Conservation (phyloP, 2,113 vertebrate species). For the Caracal caracal region DNA sequence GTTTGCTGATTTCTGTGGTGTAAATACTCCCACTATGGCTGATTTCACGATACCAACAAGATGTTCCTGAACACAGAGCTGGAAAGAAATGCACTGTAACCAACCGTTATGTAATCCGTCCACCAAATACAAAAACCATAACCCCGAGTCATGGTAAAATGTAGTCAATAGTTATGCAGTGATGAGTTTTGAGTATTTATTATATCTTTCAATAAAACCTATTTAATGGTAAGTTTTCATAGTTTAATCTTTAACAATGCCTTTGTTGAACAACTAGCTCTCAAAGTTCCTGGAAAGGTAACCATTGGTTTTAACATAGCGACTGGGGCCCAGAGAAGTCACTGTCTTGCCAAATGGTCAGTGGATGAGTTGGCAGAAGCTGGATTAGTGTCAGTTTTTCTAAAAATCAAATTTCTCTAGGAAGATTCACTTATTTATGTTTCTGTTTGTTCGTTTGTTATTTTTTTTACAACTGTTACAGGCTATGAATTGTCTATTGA, state of each 20-base stretch:
- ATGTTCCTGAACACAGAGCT: not conserved
- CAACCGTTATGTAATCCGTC: not conserved
- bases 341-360: not conserved
- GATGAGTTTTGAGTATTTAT: not conserved
- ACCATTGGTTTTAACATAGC: not conserved
- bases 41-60: not conserved
- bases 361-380: not conserved
- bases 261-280: not conserved
- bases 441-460: not conserved
- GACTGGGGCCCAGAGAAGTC: not conserved
- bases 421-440: not conserved
- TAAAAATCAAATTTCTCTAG: not conserved
- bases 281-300: not conserved
- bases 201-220: not conserved
- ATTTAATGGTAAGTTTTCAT: not conserved
- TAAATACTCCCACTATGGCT: not conserved
- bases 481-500: not conserved
- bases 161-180: not conserved
- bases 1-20: not conserved
- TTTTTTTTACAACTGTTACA: not conserved
- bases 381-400: not conserved
- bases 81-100: not conserved
- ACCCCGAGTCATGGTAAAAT: not conserved
- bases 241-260: not conserved
- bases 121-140: not conserved